Percentiles rank a stretch among this genome's conserved stretches.
Conservation (phyloP, 2,797 vertebrate species). For the Denticeps clupeoides region DNA sequence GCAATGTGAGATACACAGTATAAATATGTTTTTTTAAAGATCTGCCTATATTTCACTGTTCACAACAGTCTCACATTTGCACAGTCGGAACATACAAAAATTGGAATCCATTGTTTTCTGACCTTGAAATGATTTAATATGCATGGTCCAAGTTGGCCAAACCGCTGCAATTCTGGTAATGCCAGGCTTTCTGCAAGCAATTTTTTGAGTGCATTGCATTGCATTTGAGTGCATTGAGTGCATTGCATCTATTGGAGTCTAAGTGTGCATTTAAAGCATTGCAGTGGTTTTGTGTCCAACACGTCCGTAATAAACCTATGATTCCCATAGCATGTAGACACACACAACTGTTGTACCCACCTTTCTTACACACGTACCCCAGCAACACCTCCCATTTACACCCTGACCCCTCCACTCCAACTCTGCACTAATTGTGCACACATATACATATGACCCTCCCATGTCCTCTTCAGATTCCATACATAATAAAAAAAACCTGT, state of each 20-base stretch:
- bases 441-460: neutral
- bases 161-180: slow-evolving; percentile 20
- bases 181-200: neutral
- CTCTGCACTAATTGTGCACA: slow-evolving; percentile 4
- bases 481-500: too few relatives aligned
- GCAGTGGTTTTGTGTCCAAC: too few relatives aligned
- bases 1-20: slow-evolving; percentile 35
- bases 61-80: slow-evolving; percentile 33
- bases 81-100: slow-evolving; percentile 32
- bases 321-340: slow-evolving; percentile 16
- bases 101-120: too few relatives aligned
- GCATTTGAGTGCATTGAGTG: slow-evolving; percentile 15
- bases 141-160: slow-evolving; percentile 19
- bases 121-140: too few relatives aligned
- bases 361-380: neutral
- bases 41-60: slow-evolving; percentile 6
- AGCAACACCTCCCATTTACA: too few relatives aligned
- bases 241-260: slow-evolving; percentile 14
- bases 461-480: too few relatives aligned
- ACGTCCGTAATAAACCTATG: too few relatives aligned
- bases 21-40: slow-evolving; percentile 7
- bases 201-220: slow-evolving; percentile 30
- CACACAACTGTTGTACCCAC: slow-evolving; percentile 2
- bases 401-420: slow-evolving; percentile 5
- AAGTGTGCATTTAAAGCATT: too few relatives aligned